Percentiles rank a stretch among this genome's conserved stretches.
Conservation (phyloP, 2,797 vertebrate genomes). For the Hemibagrus guttatus region DNA sequence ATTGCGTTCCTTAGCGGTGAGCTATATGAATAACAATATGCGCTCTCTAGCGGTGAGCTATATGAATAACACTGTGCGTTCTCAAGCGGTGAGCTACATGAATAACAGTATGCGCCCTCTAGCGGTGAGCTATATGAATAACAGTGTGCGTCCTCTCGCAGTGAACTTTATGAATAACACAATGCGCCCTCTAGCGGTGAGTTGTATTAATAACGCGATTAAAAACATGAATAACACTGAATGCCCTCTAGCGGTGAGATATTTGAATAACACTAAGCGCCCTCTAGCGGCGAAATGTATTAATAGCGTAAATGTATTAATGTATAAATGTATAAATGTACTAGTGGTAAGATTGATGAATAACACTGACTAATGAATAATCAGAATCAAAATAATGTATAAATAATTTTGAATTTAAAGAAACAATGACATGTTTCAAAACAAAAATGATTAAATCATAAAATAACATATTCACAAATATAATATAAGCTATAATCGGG, state of each 20-base stretch:
- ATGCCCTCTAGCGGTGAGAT: neutral
- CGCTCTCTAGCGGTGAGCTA: no score
- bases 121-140: neutral
- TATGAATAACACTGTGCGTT: no score
- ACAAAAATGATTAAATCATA: neutral
- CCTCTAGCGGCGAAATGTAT: no score
- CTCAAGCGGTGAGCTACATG: neutral
- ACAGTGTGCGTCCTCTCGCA: constrained; percentile 26
- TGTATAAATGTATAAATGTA: no score
- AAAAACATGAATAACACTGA: no score
- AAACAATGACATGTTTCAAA: neutral
- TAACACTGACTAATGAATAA: neutral
- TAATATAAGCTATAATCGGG: neutral
- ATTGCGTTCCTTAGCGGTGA: neutral
- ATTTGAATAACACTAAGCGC: no score
- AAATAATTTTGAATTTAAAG: neutral
- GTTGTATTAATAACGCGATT: neutral
- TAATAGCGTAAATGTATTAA: no score
- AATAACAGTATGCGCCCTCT: neutral
- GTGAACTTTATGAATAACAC: no score
- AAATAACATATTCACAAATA: neutral
- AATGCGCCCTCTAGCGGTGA: neutral
- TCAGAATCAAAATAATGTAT: neutral
- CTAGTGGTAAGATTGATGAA: neutral
- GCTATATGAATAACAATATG: no score